Percentiles rank a stretch among this genome's conserved stretches.
phyloP scores from a whole-genome alignment of 2,888 invertebrate genomes.

The Pyralis farinalis region DNA sequence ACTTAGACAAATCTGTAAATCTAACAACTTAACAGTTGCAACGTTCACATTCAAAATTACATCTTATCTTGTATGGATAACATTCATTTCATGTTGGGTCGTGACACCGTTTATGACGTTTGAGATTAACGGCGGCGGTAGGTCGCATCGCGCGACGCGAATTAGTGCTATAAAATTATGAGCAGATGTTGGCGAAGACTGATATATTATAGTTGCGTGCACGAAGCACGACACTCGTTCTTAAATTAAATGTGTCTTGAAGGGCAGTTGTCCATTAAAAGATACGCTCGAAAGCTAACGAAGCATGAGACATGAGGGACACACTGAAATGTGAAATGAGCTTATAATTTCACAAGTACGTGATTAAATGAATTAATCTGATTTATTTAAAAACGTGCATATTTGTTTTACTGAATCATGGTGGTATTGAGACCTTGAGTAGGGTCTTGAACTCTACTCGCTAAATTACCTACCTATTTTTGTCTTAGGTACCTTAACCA shows the following conservation, averaged over 20 bases:
- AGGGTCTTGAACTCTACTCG: no score
- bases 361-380: no score
- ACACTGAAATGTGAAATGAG: no score
- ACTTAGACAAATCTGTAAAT: constrained; percentile 5
- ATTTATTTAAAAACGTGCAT: no score
- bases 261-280: constrained; percentile 2
- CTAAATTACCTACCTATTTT: no score
- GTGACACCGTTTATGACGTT: constrained; percentile 19
- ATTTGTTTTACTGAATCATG: no score
- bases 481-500: no score
- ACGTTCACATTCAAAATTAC: constrained; percentile 2
- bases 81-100: constrained; percentile 8
- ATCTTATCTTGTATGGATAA: constrained; percentile 3
- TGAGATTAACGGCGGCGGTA: constrained; percentile 17
- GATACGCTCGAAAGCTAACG: background rate
- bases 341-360: no score
- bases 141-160: constrained; percentile 38
- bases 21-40: background rate
- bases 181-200: constrained; percentile 52
- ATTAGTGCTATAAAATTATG: constrained; percentile 55
- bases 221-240: constrained; percentile 32
- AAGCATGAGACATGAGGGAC: background rate
- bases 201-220: constrained; percentile 48
- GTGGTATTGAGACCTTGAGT: no score
- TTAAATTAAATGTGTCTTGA: constrained; percentile 28